phyloP scores from a whole-genome alignment of 2,113 vertebrate species.

The Thalassarche chlororhynchos region DNA sequence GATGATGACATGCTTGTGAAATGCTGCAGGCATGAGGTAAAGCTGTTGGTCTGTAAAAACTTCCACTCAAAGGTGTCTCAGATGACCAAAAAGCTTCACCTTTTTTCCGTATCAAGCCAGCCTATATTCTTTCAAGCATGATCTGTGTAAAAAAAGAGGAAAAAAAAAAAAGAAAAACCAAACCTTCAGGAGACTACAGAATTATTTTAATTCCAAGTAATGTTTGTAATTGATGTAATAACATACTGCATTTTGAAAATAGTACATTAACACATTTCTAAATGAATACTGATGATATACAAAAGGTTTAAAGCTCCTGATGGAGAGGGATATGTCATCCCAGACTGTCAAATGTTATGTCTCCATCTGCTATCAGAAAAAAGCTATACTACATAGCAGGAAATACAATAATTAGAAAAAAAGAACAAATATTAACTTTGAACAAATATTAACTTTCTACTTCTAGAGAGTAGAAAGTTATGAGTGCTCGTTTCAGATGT shows the following conservation, averaged over 20 bases:
- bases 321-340: neutral
- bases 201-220: neutral
- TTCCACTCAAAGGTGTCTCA: neutral
- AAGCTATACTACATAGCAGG: neutral
- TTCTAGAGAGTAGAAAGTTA: neutral
- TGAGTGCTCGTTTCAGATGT: neutral
- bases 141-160: neutral
- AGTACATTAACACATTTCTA: neutral
- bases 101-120: neutral
- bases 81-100: neutral
- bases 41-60: neutral
- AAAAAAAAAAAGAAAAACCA: no score
- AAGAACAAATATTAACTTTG: neutral
- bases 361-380: neutral
- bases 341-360: neutral
- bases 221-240: neutral
- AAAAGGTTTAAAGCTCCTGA: neutral
- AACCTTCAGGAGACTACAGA: neutral
- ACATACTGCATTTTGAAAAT: neutral
- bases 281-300: neutral
- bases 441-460: neutral
- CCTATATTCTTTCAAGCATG: neutral
- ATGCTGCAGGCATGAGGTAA: neutral
- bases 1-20: neutral
- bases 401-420: neutral